Evolutionary conservation across 2,888 invertebrate genomes (phyloP).

Genomic region (Netelia fuscicornis): DNA sequence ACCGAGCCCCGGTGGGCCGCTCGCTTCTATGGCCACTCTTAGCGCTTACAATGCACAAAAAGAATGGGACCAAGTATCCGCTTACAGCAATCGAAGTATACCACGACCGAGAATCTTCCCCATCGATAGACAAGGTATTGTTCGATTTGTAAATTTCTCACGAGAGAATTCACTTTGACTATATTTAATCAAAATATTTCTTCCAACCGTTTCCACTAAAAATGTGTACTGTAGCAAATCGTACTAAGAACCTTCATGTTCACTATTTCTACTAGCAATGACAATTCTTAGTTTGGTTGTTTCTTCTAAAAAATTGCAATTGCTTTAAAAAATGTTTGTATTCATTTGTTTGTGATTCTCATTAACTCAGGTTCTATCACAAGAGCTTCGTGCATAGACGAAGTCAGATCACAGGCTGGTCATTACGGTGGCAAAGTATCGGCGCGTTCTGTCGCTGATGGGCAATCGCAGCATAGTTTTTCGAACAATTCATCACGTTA

Average conservation of each 20-base stretch:
- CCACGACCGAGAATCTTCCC: constrained; percentile 95
- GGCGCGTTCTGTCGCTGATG: constrained; percentile 92
- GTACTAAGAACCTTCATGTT: too few relatives aligned
- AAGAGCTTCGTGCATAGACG: constrained; percentile 87
- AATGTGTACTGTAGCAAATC: too few relatives aligned
- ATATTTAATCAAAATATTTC: too few relatives aligned
- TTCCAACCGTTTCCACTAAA: too few relatives aligned
- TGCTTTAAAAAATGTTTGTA: not conserved
- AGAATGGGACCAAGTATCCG: constrained; percentile 96
- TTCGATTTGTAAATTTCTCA: not conserved
- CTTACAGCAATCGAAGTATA: constrained; percentile 95
- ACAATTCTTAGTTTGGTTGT: too few relatives aligned
- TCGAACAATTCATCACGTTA: constrained; percentile 93
- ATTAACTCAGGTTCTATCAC: constrained; percentile 82
- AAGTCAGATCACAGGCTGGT: constrained; percentile 89
- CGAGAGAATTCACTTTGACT: too few relatives aligned
- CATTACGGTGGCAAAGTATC: constrained; percentile 89
- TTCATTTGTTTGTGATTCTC: not conserved
- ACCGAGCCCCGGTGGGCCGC: constrained; percentile 92
- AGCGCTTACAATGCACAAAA: constrained; percentile 94
- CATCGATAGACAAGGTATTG: constrained; percentile 86
- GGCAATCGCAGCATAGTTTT: constrained; percentile 95
- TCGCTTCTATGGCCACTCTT: constrained; percentile 93
- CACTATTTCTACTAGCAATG: too few relatives aligned
- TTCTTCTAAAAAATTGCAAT: not conserved